phyloP scores from a whole-genome alignment of 37 sponge, comb jelly and placozoan genomes.

The Ephydatia muelleri region DNA sequence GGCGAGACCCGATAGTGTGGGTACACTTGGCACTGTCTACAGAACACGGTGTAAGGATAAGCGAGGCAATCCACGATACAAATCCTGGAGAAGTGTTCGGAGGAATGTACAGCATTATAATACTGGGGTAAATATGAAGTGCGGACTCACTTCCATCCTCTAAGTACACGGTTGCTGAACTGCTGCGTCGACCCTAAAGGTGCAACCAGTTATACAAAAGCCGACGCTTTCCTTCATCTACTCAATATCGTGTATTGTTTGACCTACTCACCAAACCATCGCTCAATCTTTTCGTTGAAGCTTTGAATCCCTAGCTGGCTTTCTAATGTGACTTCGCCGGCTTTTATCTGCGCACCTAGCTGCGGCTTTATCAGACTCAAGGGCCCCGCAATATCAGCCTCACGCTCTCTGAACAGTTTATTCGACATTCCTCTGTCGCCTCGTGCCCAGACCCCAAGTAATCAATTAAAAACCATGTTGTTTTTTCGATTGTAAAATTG shows the following conservation, averaged over 20 bases:
- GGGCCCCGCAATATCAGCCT: not conserved
- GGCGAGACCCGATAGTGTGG: conserved; percentile 28
- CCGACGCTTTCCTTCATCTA: not conserved
- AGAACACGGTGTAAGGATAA: conserved; percentile 52
- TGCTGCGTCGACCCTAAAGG: conserved; percentile 32
- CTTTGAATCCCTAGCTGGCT: not conserved
- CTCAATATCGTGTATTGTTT: not conserved
- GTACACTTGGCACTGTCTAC: conserved; percentile 63
- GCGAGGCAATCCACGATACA: conserved; percentile 37
- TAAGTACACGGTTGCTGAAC: conserved; percentile 12
- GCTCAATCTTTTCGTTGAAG: conserved; percentile 9
- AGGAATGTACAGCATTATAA: not conserved
- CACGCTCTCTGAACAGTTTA: not conserved
- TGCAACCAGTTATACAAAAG: not conserved
- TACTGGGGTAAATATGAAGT: not conserved
- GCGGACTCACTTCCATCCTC: conserved; percentile 19
- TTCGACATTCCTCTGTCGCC: not conserved
- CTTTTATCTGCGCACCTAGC: not conserved
- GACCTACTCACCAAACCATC: conserved; percentile 33
- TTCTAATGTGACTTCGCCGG: not conserved
- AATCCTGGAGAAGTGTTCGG: conserved; percentile 20
- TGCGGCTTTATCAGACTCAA: not conserved
- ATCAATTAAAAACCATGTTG: not conserved
- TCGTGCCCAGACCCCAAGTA: not conserved
- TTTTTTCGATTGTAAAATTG: not conserved